A percentile compares a stretch with the other conserved stretches of the same genome.
phyloP scores from a whole-genome alignment of 2,797 vertebrate genomes.

The Rhynchotus rufescens region DNA sequence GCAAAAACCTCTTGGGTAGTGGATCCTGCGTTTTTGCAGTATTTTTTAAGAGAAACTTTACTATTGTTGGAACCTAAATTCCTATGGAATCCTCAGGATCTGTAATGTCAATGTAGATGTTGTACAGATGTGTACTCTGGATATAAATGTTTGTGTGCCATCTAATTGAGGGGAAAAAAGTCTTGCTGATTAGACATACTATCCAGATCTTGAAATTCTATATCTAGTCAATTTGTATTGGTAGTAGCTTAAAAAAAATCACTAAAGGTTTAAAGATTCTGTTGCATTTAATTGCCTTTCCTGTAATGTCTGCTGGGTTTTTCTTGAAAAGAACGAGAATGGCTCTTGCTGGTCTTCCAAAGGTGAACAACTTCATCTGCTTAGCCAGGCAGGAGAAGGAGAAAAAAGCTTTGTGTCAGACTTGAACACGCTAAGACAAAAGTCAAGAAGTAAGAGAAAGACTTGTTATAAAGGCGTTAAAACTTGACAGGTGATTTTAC shows the following conservation, averaged over 20 bases:
- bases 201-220: background rate
- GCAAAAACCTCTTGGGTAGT: background rate
- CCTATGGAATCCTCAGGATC: background rate
- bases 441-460: background rate
- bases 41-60: background rate
- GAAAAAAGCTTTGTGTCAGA: background rate
- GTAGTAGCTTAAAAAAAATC: background rate
- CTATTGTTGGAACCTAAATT: background rate
- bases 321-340: background rate
- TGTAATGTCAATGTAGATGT: background rate
- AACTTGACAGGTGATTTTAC: background rate
- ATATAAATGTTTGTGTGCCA: slow-evolving; percentile 8
- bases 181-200: background rate
- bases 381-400: background rate
- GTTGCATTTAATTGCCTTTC: slow-evolving; percentile 38
- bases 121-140: background rate
- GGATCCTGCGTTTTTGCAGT: background rate
- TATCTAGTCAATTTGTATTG: background rate
- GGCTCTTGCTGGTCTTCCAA: background rate
- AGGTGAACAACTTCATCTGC: background rate
- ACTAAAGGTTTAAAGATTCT: background rate
- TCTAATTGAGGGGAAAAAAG: background rate
- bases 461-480: background rate
- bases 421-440: background rate
- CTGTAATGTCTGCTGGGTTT: background rate